A percentile compares a stretch with the other conserved stretches of the same genome.
Evolutionary conservation across 2,888 invertebrate genomes (phyloP).

Genomic region (Mythimna albipuncta): DNA sequence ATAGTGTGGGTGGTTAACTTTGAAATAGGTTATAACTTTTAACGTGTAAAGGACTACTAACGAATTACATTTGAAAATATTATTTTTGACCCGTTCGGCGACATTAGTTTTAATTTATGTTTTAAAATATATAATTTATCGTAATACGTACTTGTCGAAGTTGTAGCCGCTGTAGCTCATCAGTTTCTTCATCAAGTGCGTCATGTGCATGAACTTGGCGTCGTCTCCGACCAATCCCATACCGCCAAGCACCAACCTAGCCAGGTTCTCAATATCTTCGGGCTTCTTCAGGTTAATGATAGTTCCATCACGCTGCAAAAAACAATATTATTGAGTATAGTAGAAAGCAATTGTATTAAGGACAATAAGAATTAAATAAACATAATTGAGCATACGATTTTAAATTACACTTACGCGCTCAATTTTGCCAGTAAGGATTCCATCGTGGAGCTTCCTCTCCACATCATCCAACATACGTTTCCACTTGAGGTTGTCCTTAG

Average conservation of each 20-base stretch:
- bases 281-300: conserved; percentile 91
- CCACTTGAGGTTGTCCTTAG: conserved; percentile 75
- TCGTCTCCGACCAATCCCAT: conserved; percentile 90
- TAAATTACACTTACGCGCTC: conserved; percentile 77
- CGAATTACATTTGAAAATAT: neutral
- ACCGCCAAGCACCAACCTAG: conserved; percentile 92
- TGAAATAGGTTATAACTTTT: neutral
- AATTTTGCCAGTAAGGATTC: conserved; percentile 81
- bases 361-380: neutral
- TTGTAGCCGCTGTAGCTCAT: conserved; percentile 83
- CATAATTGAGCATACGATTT: neutral
- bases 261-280: conserved; percentile 92
- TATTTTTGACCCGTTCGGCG: neutral
- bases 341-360: conserved; percentile 10
- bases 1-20: too few relatives aligned
- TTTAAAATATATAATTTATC: neutral
- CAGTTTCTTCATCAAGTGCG: conserved; percentile 80
- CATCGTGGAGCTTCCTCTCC: conserved; percentile 89
- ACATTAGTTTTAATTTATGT: too few relatives aligned
- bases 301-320: conserved; percentile 88
- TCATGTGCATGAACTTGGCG: conserved; percentile 86
- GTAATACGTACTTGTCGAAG: conserved; percentile 79
- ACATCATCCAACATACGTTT: conserved; percentile 80
- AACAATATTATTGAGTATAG: neutral
- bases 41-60: neutral